These are phyloP conservation scores for Oscarella lobularis DNA, from an alignment of 37 sponge, comb jelly and placozoan species.

Conservation along the genomic window DNA sequence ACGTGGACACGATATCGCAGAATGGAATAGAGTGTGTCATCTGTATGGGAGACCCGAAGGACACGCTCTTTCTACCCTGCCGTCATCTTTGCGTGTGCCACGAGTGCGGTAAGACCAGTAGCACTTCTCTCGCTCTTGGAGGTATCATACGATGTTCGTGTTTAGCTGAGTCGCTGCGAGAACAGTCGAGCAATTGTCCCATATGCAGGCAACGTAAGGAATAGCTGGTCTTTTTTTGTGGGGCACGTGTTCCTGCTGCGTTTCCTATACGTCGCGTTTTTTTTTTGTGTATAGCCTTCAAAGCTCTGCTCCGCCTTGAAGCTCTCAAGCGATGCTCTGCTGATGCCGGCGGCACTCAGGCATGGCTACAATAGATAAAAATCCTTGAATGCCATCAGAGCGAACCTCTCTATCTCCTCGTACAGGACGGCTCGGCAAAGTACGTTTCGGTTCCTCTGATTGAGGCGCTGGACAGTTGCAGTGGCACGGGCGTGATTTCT, in stretches of 20 bases:
- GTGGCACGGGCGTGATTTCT: not conserved
- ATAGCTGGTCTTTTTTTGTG: not conserved
- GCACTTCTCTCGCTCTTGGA: not conserved
- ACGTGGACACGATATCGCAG: not conserved
- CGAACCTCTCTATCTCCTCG: too few species aligned
- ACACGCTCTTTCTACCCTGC: slow-evolving; percentile 73
- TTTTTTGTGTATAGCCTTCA: slow-evolving; percentile 67
- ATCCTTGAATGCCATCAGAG: too few species aligned
- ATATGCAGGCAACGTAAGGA: slow-evolving; percentile 75
- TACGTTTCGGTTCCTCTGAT: not conserved
- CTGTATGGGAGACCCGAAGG: slow-evolving; percentile 54
- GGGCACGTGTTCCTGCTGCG: not conserved
- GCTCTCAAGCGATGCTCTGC: slow-evolving; percentile 49
- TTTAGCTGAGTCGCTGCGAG: slow-evolving; percentile 52
- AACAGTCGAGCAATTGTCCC: slow-evolving; percentile 75
- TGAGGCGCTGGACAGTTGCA: not conserved
- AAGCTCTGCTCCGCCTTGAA: slow-evolving; percentile 46
- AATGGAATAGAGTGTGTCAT: slow-evolving; percentile 70
- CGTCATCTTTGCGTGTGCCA: slow-evolving; percentile 70
- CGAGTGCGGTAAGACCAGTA: slow-evolving; percentile 38
- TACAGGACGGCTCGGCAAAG: too few species aligned
- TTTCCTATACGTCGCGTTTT: too few species aligned
- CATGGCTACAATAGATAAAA: too few species aligned
- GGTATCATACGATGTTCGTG: not conserved
- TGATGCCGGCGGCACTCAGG: too few species aligned